Base-by-base conservation (phyloP, 2,888 invertebrate genomes). In the Ophion ellenae region DNA sequence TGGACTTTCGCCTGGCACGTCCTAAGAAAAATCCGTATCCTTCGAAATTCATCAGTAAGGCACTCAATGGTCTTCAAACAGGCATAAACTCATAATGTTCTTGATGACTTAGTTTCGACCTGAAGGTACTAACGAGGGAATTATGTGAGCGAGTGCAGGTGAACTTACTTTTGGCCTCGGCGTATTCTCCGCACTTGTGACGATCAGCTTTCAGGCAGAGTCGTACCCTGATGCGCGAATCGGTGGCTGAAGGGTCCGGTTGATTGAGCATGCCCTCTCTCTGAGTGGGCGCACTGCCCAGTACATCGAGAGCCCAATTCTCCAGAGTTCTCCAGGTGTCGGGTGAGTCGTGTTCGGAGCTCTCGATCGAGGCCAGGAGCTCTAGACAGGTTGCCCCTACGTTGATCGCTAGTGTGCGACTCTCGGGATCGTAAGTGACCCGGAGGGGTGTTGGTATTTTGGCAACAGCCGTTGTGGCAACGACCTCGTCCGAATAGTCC, bases 401-500 rank as follows among this genome's bases (percentile, higher is more conserved):
- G 90, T 97, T 97, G 91, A 98, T 97, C n/a, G 97, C 96, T 17
- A 98, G 94, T 0, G 96, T 96, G 67, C 96, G 96, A 3, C 97
- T 96, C 89, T 96, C 96, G 3, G 97, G 97, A 92, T 98, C 98
- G 92, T 96, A 98, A 45, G 97, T 97, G 36, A 98, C 98, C 87
- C 97, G 96, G 87, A 97, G 95, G 0, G 98, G 97, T 0, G 97
- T 95, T 0, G 97, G 97, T 76, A 98, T 97, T 91, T 97, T 96
- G 88, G 98, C 97, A 24, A 98, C 98, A 90, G 97, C 97, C 0
- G 98, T 98, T 5, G 97, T 96, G 63, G 97, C 97, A 1, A 96
- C 95, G 69, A 97, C 96, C 92, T 98, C 98, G 90, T 97, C 97
- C 0, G 98, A 98, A 91, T 97, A 97, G 88, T 97, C 97, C 86